phyloP scores from a whole-genome alignment of 2,888 invertebrate species.

The Bembecia ichneumoniformis region DNA sequence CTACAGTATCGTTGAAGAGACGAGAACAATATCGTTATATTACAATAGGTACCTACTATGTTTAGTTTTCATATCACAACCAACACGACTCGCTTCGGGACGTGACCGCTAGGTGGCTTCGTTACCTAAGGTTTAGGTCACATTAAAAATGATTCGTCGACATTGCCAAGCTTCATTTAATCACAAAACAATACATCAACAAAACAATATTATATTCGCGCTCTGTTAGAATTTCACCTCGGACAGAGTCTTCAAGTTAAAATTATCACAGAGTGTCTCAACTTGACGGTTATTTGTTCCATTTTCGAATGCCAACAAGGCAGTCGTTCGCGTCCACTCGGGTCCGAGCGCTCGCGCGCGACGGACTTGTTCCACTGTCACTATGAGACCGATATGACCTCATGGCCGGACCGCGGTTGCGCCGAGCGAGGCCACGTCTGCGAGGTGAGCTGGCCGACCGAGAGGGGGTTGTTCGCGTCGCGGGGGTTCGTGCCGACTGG shows the following conservation, averaged over 20 bases:
- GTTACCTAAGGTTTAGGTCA: not conserved
- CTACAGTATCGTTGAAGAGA: slow-evolving; percentile 12
- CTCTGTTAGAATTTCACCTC: slow-evolving; percentile 22
- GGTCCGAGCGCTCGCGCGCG: slow-evolving; percentile 12
- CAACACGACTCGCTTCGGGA: slow-evolving; percentile 37
- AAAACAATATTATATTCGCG: slow-evolving; percentile 7
- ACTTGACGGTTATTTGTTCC: not conserved
- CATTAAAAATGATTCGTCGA: not conserved
- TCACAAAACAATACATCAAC: not conserved
- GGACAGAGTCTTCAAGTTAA: slow-evolving; percentile 18
- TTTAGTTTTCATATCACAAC: slow-evolving; percentile 40
- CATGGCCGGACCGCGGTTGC: slow-evolving; percentile 46
- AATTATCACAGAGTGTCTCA: slow-evolving; percentile 19
- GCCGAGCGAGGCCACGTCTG: slow-evolving; percentile 68
- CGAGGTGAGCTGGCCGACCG: slow-evolving; percentile 90
- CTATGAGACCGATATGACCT: slow-evolving; percentile 69
- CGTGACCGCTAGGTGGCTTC: slow-evolving; percentile 37
- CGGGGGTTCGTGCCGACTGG: slow-evolving; percentile 93
- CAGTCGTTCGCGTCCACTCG: slow-evolving; percentile 2
- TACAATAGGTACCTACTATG: not conserved
- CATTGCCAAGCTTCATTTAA: not conserved
- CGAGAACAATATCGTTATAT: not conserved
- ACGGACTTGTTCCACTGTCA: slow-evolving; percentile 25
- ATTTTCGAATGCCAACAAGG: slow-evolving; percentile 2
- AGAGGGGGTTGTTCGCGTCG: slow-evolving; percentile 92